Percentiles rank a stretch among this genome's conserved stretches.
These are phyloP conservation scores for Epiblema foenella DNA, from an alignment of 2,888 invertebrate genomes.

Conservation along the genomic window DNA sequence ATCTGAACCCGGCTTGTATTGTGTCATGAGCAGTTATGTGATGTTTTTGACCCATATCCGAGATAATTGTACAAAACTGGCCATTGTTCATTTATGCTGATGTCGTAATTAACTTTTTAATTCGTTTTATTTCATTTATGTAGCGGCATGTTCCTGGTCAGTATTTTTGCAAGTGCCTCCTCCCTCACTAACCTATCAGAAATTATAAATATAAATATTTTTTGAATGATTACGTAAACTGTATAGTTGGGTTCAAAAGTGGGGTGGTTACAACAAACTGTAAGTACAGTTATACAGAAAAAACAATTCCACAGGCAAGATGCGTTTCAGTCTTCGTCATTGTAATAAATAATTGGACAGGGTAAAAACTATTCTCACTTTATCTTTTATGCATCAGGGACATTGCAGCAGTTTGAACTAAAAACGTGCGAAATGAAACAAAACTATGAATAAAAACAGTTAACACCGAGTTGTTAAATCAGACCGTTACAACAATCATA, in stretches of 20 bases:
- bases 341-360: not conserved
- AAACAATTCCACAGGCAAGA: not conserved
- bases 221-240: not conserved
- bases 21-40: constrained; percentile 78
- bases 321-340: not conserved
- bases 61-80: constrained; percentile 65
- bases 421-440: not conserved
- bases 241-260: not conserved
- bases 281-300: not conserved
- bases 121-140: not conserved
- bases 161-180: not conserved
- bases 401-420: not conserved
- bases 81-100: constrained; percentile 53
- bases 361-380: not conserved
- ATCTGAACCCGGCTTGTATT: constrained; percentile 69
- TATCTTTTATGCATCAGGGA: not conserved
- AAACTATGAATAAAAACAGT: constrained; percentile 15
- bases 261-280: no score
- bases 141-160: no score
- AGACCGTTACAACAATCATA: constrained; percentile 43
- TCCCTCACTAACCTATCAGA: not conserved
- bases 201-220: not conserved
- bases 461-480: constrained; percentile 30
- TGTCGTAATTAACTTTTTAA: constrained; percentile 29
- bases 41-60: constrained; percentile 71